These are phyloP conservation scores for Heliopora coerulea DNA, from an alignment of 92 coral and sea anemone species.

Conservation along the genomic window DNA sequence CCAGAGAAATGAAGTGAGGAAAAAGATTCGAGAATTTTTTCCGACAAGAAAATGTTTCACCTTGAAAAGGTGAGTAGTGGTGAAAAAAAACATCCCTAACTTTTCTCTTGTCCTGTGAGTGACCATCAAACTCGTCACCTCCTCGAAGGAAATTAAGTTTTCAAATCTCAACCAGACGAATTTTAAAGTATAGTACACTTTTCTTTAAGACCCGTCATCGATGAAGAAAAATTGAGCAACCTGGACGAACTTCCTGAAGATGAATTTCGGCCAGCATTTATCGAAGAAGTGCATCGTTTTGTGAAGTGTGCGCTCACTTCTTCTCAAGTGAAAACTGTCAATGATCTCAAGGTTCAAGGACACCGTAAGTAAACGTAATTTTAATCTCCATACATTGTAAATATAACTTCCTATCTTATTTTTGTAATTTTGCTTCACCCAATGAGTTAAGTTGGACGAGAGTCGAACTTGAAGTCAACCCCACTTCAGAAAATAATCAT, in stretches of 20 bases:
- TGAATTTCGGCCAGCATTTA: constrained; percentile 40
- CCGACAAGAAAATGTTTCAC: constrained; percentile 28
- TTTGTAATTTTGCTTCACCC: too few species aligned
- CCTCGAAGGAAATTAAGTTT: background rate
- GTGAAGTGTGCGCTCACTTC: constrained; percentile 15
- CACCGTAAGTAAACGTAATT: constrained; percentile 27
- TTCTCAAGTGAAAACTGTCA: constrained; percentile 22
- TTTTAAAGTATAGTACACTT: background rate
- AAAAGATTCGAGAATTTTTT: constrained; percentile 39
- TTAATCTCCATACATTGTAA: too few species aligned
- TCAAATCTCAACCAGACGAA: background rate
- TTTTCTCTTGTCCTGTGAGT: too few species aligned
- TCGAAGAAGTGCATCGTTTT: constrained; percentile 35
- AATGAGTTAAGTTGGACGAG: too few species aligned
- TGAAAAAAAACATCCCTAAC: too few species aligned
- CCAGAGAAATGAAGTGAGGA: constrained; percentile 40
- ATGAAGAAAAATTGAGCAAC: constrained; percentile 35
- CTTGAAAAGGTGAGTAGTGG: constrained; percentile 38
- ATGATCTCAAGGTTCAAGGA: constrained; percentile 23
- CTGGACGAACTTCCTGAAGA: constrained; percentile 34
- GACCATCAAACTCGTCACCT: too few species aligned
- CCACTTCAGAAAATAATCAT: too few species aligned
- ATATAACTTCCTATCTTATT: too few species aligned
- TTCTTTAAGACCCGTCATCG: constrained; percentile 29
- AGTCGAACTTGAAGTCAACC: too few species aligned